A percentile compares a stretch with the other conserved stretches of the same genome.
These are phyloP conservation scores for Malaclemys terrapin DNA, from an alignment of 2,113 vertebrate genomes.

Conservation along the genomic window DNA sequence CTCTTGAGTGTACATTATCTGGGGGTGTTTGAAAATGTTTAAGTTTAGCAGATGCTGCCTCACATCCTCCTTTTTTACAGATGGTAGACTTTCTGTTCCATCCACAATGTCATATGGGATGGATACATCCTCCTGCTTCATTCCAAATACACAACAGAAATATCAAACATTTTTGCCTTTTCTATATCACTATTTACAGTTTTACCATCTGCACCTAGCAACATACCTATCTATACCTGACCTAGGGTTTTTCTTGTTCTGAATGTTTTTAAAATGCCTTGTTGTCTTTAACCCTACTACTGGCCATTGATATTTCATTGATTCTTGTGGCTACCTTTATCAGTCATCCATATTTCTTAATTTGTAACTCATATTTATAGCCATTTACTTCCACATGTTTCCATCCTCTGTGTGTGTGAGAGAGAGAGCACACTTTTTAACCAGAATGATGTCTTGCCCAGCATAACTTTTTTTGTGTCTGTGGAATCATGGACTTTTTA, in stretches of 20 bases:
- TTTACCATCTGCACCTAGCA: background rate
- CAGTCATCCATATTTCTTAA: background rate
- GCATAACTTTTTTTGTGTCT: background rate
- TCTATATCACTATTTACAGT: background rate
- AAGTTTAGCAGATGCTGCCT: background rate
- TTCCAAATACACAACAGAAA: background rate
- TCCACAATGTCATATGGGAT: background rate
- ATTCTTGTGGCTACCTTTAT: background rate
- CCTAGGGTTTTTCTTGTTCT: background rate
- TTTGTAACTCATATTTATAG: background rate
- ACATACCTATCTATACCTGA: background rate
- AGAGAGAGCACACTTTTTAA: background rate
- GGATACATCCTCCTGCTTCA: background rate
- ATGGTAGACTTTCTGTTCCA: background rate
- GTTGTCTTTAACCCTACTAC: background rate
- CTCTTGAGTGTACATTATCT: background rate
- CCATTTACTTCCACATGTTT: background rate
- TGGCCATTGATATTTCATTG: background rate
- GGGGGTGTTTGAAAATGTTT: background rate
- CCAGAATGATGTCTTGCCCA: background rate
- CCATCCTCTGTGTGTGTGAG: no score
- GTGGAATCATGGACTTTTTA: background rate
- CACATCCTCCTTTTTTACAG: background rate
- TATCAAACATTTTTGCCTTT: background rate
- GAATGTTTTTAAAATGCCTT: background rate